These are phyloP conservation scores for Eupleurogrammus muticus DNA, from an alignment of 2,797 vertebrate species.

Conservation along the genomic window DNA sequence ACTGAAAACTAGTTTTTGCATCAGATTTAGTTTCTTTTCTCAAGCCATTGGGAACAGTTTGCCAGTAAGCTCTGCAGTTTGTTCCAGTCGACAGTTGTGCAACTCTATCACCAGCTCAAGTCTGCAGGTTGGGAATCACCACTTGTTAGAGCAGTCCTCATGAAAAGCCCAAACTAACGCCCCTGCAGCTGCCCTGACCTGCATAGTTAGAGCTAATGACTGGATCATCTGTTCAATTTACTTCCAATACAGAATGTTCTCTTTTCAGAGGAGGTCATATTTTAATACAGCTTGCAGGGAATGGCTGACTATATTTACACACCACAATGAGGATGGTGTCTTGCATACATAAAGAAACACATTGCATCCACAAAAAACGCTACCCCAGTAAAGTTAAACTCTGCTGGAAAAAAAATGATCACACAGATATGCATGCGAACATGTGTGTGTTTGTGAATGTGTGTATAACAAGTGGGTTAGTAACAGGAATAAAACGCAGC, in stretches of 20 bases:
- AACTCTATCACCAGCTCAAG: slow-evolving; percentile 62
- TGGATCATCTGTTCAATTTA: slow-evolving; percentile 1
- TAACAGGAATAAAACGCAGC: too few species aligned
- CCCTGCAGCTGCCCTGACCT: slow-evolving; percentile 35
- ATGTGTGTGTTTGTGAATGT: too few species aligned
- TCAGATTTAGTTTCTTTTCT: slow-evolving; percentile 38
- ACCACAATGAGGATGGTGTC: too few species aligned
- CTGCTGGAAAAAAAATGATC: too few species aligned
- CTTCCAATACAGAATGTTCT: slow-evolving; percentile 3
- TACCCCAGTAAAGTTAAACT: too few species aligned
- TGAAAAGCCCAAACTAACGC: slow-evolving; percentile 19
- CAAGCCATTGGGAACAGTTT: slow-evolving; percentile 47
- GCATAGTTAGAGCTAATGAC: slow-evolving; percentile 5
- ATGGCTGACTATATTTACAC: too few species aligned
- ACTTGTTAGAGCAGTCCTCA: slow-evolving; percentile 49
- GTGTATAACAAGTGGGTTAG: too few species aligned
- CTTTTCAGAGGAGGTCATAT: background rate
- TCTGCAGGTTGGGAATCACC: slow-evolving; percentile 63
- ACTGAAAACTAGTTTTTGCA: slow-evolving; percentile 12
- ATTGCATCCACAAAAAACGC: too few species aligned
- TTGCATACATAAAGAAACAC: too few species aligned
- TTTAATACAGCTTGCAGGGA: background rate
- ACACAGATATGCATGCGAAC: too few species aligned
- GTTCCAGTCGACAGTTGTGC: slow-evolving; percentile 67
- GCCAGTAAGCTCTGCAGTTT: slow-evolving; percentile 56